Conservation (phyloP, 1,140 invertebrate genomes). For the Paraescarpia echinospica region DNA sequence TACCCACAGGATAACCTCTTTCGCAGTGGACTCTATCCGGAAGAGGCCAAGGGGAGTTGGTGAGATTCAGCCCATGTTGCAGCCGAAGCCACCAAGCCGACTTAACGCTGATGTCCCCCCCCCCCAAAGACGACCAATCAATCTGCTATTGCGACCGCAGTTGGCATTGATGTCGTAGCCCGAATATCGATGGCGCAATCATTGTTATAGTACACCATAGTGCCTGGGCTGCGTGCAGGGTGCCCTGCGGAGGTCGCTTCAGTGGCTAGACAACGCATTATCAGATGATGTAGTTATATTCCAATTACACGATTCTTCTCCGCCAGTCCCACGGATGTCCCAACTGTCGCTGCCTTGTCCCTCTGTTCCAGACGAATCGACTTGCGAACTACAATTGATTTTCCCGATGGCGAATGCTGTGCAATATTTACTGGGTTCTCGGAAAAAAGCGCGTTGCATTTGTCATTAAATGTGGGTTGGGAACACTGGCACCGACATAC, state of each 20-base stretch:
- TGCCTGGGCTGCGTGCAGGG: background rate
- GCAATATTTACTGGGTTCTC: background rate
- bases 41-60: background rate
- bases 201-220: background rate
- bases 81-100: background rate
- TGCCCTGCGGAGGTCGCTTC: background rate
- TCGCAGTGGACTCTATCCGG: background rate
- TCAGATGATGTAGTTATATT: background rate
- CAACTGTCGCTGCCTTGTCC: background rate
- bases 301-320: background rate
- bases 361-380: background rate
- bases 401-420: background rate
- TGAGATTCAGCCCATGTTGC: background rate
- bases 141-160: background rate
- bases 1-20: background rate
- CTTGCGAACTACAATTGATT: background rate
- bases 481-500: too few relatives aligned
- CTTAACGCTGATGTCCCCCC: background rate
- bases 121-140: background rate
- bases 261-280: background rate
- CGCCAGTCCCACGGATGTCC: background rate
- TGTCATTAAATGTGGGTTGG: background rate
- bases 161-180: background rate
- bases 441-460: background rate
- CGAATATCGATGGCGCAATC: background rate